phyloP scores from a whole-genome alignment of 2,113 vertebrate species.

The Prionailurus bengalensis region DNA sequence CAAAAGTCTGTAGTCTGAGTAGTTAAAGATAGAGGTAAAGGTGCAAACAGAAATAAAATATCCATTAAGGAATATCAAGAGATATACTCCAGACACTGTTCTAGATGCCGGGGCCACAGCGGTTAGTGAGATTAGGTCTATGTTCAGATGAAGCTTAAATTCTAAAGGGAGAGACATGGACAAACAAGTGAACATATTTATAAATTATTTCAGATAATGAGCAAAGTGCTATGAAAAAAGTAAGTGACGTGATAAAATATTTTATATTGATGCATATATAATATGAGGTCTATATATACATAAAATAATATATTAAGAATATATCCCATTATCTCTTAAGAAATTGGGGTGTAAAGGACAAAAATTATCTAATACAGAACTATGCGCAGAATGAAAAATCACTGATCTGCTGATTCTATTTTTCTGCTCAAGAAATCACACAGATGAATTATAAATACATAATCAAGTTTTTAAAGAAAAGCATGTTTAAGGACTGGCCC shows the following conservation, averaged over 20 bases:
- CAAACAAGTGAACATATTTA: neutral
- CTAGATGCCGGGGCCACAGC: neutral
- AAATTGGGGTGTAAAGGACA: constrained; percentile 3
- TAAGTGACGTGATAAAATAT: neutral
- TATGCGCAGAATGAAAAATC: neutral
- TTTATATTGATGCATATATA: neutral
- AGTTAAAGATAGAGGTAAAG: neutral
- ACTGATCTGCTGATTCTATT: constrained; percentile 14
- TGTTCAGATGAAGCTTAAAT: neutral
- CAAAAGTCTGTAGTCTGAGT: neutral
- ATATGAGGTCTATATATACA: neutral
- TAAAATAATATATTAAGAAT: constrained; percentile 6
- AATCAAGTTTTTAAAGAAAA: constrained; percentile 20
- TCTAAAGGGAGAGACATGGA: neutral
- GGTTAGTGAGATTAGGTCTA: neutral
- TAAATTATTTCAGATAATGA: neutral
- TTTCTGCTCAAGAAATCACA: constrained; percentile 50
- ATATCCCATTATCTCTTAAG: constrained; percentile 17
- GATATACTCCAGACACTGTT: neutral
- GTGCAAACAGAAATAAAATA: neutral
- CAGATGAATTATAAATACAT: constrained; percentile 10
- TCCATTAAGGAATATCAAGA: neutral
- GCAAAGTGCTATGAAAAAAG: neutral
- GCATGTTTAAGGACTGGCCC: neutral
- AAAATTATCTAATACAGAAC: constrained; percentile 37